Evolutionary conservation across 2,797 vertebrate genomes (phyloP).

Genomic region (Clangula hyemalis): DNA sequence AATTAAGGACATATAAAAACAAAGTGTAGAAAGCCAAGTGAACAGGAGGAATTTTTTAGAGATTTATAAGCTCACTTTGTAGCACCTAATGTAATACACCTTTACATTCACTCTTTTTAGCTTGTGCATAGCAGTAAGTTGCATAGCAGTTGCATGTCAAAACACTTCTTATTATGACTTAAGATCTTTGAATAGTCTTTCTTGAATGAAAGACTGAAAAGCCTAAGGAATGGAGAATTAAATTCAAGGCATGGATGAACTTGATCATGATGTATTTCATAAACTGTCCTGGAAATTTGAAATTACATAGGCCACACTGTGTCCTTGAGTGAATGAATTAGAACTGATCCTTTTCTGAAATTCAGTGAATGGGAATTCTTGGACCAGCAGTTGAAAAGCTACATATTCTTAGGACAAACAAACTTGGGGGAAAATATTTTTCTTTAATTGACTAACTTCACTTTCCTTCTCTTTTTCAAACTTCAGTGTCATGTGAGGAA

Average conservation of each 20-base stretch:
- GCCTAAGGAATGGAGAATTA: background rate
- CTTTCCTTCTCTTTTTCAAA: background rate
- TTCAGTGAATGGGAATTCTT: background rate
- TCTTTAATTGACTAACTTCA: background rate
- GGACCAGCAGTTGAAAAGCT: background rate
- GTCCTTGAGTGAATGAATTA: background rate
- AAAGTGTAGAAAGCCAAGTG: background rate
- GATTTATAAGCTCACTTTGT: background rate
- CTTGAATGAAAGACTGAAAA: background rate
- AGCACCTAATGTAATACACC: background rate
- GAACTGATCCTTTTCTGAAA: background rate
- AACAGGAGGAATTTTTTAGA: background rate
- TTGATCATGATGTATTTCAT: background rate
- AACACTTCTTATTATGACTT: background rate
- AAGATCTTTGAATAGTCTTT: background rate
- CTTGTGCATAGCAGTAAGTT: background rate
- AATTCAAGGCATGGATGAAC: background rate
- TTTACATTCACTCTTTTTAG: background rate
- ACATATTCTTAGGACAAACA: background rate
- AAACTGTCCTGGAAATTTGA: background rate
- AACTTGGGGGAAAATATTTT: background rate
- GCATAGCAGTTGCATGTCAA: background rate
- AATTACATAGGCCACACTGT: background rate
- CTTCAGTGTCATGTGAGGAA: background rate
- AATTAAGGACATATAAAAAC: background rate